Base-by-base conservation (phyloP, 2,797 vertebrate species). In the Coreius guichenoti region DNA sequence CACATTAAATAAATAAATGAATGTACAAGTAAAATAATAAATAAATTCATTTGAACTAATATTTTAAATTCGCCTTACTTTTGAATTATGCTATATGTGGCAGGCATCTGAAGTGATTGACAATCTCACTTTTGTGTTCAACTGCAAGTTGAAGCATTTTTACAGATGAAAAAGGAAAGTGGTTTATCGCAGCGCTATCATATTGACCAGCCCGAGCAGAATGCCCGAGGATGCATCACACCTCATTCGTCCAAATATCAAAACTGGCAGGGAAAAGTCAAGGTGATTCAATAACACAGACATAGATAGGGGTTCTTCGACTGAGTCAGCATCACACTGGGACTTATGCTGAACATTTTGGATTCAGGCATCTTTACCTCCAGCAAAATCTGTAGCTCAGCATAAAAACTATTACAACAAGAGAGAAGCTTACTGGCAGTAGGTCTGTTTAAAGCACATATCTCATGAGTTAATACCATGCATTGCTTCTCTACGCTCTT, bases 311-410 rank as follows among this genome's bases (percentile, higher is more conserved):
- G 74, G 61, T 67, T 83, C 47, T 61, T 69, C 26, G n/a, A 74
- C 86, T 80, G 80, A 88, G 76, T 89, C 87, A 86, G 80, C 85
- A 86, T 75, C 21, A 49, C 85, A 69, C 58, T 29, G 68, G 45
- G 74, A 79, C 67, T 39, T 31, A 33, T 54, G 56, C 54, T 79
- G 4, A 67, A 80, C 81, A 79, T 45, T 36, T n/a, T 61, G 58
- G 39, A 82, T 49, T 58, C 36, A 19, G 36, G 51, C 65, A 70
- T 78, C 75, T 58, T 45, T 12, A 77, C 70, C 33, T 76, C 45
- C 31, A 45, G 72, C n/a, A 14, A 86, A 69, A 68, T 33, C 75
- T 33, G 8, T 8, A 67, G 79, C 61, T 81, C 84, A 75, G 83
- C 83, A 76, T n/a, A 65, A 33, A 31, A 82, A 49, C 70, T 31